Conservation (phyloP, 2,888 invertebrate genomes). For the Crematogaster levior region DNA sequence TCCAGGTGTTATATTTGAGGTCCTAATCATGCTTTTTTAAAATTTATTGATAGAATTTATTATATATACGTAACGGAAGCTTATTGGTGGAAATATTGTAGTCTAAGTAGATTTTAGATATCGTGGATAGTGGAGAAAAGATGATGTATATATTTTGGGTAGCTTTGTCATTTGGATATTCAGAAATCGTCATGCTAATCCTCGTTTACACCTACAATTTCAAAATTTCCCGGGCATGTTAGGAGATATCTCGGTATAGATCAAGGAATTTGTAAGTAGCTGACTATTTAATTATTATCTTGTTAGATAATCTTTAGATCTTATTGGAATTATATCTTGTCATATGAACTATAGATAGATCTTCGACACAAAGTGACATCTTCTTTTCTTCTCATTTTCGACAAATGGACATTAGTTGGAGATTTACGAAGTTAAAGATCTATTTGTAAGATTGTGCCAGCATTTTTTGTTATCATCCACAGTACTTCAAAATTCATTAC, state of each 20-base stretch:
- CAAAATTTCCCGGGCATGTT: conserved; percentile 94
- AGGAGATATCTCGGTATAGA: conserved; percentile 93
- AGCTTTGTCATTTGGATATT: conserved; percentile 99
- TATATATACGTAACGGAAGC: too few relatives aligned
- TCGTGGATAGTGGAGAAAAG: conserved; percentile 96
- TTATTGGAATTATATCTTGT: neutral
- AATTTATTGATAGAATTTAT: neutral
- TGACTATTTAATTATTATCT: neutral
- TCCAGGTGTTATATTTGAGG: conserved; percentile 92
- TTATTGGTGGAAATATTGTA: too few relatives aligned
- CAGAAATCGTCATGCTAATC: conserved; percentile 97
- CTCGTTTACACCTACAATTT: conserved; percentile 99
- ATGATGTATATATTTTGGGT: conserved; percentile 97
- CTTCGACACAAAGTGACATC: too few relatives aligned
- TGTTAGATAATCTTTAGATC: neutral
- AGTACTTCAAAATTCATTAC: conserved; percentile 98
- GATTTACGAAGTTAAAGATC: conserved; percentile 93
- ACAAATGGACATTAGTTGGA: conserved; percentile 98
- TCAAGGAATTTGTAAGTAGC: conserved; percentile 90
- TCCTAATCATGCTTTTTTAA: too few relatives aligned
- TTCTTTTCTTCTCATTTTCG: conserved; percentile 87
- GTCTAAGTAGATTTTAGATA: conserved; percentile 92
- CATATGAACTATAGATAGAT: too few relatives aligned
- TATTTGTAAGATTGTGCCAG: conserved; percentile 97
- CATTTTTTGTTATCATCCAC: conserved; percentile 98